These are phyloP conservation scores for Austrofundulus limnaeus DNA, from an alignment of 2,113 vertebrate species.

Conservation along the genomic window DNA sequence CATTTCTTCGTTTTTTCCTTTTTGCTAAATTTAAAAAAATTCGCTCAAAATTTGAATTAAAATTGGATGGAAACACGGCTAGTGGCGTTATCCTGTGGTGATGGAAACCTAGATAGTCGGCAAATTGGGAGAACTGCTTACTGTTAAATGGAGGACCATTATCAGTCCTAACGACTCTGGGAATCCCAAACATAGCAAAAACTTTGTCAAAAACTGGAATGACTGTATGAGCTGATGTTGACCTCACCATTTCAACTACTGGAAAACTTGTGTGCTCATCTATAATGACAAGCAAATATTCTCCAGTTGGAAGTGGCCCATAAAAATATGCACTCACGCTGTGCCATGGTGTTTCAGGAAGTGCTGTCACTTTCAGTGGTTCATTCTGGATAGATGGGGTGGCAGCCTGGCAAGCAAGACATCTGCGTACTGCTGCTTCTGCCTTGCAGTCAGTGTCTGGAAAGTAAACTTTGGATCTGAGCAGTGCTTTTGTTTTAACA, in stretches of 20 bases:
- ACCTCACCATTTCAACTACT: conserved; percentile 17
- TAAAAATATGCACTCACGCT: conserved; percentile 33
- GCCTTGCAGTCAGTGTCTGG: background rate
- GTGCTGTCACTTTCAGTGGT: conserved; percentile 2
- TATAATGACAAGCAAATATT: conserved; percentile 32
- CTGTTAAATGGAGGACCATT: conserved; percentile 35
- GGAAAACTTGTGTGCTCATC: conserved; percentile 29
- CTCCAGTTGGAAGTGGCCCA: conserved; percentile 25
- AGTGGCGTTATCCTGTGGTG: conserved; percentile 7
- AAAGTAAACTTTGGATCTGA: background rate
- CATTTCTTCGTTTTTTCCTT: too few species aligned
- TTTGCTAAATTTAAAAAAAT: too few species aligned
- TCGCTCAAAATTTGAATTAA: too few species aligned
- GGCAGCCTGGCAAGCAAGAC: background rate
- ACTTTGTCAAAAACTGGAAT: conserved; percentile 16
- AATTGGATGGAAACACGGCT: too few species aligned
- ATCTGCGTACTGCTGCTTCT: background rate
- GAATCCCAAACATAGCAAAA: conserved; percentile 39
- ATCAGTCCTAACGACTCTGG: conserved; percentile 25
- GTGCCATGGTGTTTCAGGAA: conserved; percentile 24
- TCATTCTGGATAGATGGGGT: conserved; percentile 12
- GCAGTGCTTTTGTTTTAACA: background rate
- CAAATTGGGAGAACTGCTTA: conserved; percentile 29
- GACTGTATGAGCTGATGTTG: conserved; percentile 6
- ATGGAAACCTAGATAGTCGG: conserved; percentile 20